A percentile compares a stretch with the other conserved stretches of the same genome.
Evolutionary conservation across 2,888 invertebrate species (phyloP).

Genomic region (Drosophila robusta): DNA sequence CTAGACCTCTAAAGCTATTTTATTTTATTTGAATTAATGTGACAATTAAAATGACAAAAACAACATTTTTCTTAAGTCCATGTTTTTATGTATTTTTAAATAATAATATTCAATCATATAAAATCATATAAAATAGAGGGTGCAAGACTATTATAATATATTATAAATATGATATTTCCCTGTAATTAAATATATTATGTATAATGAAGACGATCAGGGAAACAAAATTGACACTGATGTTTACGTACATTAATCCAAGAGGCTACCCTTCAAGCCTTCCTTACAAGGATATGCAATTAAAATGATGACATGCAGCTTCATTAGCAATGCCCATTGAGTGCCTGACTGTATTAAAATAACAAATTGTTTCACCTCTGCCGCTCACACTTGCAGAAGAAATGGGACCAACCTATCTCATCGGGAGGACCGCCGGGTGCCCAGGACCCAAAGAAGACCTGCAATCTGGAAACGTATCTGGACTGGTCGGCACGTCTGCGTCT

Average conservation of each 20-base stretch:
- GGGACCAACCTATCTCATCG: conserved; percentile 80
- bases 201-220: no score
- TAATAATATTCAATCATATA: no score
- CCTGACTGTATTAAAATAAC: conserved; percentile 76
- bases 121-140: no score
- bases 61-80: no score
- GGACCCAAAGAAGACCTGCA: conserved; percentile 85
- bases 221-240: neutral
- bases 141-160: no score
- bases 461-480: conserved; percentile 85
- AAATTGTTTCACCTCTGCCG: conserved; percentile 82
- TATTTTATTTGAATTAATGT: no score
- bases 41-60: no score
- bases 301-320: conserved; percentile 46
- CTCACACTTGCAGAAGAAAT: conserved; percentile 37
- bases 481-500: conserved; percentile 85
- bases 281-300: conserved; percentile 43
- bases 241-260: neutral
- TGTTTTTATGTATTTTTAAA: no score
- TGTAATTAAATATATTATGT: no score
- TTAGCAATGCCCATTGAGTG: conserved; percentile 47
- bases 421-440: conserved; percentile 58
- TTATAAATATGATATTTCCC: no score
- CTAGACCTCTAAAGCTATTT: no score
- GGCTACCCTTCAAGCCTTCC: neutral